Conservation (phyloP, 2,113 vertebrate species). For the Macrotis lagotis region DNA sequence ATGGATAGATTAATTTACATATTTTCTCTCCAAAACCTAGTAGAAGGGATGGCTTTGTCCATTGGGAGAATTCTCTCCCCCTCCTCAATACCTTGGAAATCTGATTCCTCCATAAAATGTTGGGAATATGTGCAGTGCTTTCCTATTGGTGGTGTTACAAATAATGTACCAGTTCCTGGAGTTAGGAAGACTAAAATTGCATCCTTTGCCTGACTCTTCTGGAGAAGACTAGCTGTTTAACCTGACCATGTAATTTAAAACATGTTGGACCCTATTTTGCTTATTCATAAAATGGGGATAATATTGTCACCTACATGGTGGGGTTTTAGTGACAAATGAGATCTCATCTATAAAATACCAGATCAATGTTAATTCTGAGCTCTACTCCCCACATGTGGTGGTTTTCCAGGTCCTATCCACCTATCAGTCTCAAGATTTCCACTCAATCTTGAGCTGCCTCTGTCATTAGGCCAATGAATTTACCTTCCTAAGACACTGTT, state of each 20-base stretch:
- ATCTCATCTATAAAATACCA: not conserved
- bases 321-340: not conserved
- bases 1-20: not conserved
- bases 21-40: not conserved
- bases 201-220: not conserved
- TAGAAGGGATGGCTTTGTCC: not conserved
- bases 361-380: not conserved
- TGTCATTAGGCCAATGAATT: not conserved
- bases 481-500: not conserved
- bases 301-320: fast-evolving
- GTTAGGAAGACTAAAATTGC: not conserved
- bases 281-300: not conserved
- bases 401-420: not conserved
- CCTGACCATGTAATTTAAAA: not conserved
- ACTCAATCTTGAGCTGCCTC: not conserved
- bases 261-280: not conserved
- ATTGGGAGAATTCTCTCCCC: not conserved
- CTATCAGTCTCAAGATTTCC: not conserved
- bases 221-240: not conserved
- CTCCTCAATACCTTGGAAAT: not conserved
- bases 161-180: not conserved
- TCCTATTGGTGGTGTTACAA: not conserved
- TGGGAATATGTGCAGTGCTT: not conserved
- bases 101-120: not conserved
- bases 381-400: not conserved